Conservation (phyloP, 2,113 vertebrate species). For the Rattus norvegicus region DNA sequence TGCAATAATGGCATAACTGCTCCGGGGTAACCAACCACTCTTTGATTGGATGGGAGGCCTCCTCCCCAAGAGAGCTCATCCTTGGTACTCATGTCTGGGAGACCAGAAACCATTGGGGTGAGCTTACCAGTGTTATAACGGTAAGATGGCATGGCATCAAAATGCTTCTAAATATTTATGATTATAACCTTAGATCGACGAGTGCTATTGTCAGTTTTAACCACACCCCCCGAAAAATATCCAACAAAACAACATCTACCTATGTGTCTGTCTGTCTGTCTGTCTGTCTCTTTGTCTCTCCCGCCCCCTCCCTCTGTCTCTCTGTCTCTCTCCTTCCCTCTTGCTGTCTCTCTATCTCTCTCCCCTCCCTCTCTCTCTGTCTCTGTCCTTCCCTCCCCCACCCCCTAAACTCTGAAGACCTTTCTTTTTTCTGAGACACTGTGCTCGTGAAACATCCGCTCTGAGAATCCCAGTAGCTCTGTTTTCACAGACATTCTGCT, state of each 20-base stretch:
- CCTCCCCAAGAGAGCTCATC: background rate
- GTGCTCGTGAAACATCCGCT: background rate
- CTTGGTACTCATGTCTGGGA: background rate
- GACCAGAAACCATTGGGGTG: background rate
- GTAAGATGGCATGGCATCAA: too few relatives aligned
- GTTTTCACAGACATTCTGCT: background rate
- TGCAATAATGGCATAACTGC: background rate
- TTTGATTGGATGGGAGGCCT: background rate
- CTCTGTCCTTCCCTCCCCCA: too few relatives aligned
- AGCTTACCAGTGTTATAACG: background rate
- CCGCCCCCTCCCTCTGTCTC: too few relatives aligned
- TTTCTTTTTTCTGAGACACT: background rate
- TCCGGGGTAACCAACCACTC: background rate
- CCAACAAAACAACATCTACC: background rate
- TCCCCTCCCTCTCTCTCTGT: too few relatives aligned
- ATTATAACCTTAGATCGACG: background rate
- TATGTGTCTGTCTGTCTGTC: too few relatives aligned
- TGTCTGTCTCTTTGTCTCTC: too few relatives aligned
- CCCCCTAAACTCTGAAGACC: background rate
- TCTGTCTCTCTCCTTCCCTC: too few relatives aligned
- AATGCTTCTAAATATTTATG: background rate
- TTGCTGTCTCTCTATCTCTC: too few relatives aligned
- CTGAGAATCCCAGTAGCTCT: background rate
- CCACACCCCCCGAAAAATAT: too few relatives aligned
- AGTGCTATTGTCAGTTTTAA: background rate